Evolutionary conservation across 2,113 vertebrate genomes (phyloP).

Genomic region (Crotalus tigris): DNA sequence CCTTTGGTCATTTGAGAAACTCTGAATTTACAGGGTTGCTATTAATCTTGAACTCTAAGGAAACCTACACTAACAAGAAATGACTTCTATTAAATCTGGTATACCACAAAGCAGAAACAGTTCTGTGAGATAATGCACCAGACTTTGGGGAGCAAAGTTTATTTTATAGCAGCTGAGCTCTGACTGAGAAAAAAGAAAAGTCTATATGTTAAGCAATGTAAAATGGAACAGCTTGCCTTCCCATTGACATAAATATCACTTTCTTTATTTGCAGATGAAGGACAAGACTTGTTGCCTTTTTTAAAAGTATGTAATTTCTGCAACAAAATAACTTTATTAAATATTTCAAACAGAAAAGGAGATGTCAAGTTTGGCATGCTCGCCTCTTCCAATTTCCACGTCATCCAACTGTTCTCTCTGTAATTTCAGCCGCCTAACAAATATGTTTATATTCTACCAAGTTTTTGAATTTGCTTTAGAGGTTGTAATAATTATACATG

Average conservation of each 20-base stretch:
- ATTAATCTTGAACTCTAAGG: slow-evolving; percentile 17
- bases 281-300: neutral
- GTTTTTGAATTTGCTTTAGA: neutral
- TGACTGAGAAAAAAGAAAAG: neutral
- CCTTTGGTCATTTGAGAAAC: slow-evolving; percentile 20
- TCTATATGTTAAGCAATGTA: neutral
- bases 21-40: slow-evolving; percentile 21
- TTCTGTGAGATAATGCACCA: neutral
- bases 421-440: neutral
- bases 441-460: neutral
- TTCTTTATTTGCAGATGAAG: neutral
- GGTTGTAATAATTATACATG: neutral
- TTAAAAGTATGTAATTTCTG: neutral
- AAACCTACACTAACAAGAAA: neutral
- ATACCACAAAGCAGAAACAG: neutral
- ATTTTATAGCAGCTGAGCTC: neutral
- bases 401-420: neutral
- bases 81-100: neutral
- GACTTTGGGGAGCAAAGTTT: neutral
- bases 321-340: neutral
- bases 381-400: neutral
- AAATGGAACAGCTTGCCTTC: neutral
- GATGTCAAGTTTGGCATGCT: neutral
- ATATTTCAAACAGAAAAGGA: neutral
- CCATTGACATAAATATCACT: neutral